Evolutionary conservation across 2,797 vertebrate genomes (phyloP).

Genomic region (Phalanger gymnotis): DNA sequence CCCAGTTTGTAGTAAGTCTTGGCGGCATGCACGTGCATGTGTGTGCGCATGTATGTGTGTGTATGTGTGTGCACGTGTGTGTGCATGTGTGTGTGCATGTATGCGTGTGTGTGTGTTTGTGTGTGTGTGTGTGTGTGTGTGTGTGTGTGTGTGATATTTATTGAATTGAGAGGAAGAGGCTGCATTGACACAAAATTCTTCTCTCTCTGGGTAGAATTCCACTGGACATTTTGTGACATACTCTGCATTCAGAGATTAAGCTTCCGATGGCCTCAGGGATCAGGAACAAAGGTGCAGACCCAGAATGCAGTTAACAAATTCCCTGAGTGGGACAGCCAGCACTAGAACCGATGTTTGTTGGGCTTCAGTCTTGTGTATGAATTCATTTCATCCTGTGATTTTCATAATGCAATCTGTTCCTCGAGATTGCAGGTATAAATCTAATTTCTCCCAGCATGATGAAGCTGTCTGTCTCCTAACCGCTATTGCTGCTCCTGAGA

Average conservation of each 20-base stretch:
- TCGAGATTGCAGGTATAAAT: background rate
- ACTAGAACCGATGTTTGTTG: background rate
- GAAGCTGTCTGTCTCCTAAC: background rate
- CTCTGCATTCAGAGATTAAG: background rate
- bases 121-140: too few relatives aligned
- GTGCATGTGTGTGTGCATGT: too few relatives aligned
- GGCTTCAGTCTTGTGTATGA: background rate
- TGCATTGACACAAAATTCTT: background rate
- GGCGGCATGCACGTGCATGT: too few relatives aligned
- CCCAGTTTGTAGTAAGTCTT: background rate
- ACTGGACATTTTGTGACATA: background rate
- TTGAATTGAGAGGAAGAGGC: background rate
- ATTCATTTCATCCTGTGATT: background rate
- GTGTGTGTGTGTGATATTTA: too few relatives aligned
- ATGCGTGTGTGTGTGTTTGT: too few relatives aligned
- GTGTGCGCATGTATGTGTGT: too few relatives aligned
- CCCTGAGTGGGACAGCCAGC: background rate
- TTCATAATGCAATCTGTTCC: background rate
- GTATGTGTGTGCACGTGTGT: too few relatives aligned
- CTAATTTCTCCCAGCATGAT: background rate
- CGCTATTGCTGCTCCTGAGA: background rate
- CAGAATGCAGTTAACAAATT: background rate
- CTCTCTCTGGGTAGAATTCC: background rate
- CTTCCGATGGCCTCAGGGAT: background rate
- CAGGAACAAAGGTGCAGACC: background rate